Conservation (phyloP, 2,797 vertebrate genomes). For the Threskiornis aethiopicus region DNA sequence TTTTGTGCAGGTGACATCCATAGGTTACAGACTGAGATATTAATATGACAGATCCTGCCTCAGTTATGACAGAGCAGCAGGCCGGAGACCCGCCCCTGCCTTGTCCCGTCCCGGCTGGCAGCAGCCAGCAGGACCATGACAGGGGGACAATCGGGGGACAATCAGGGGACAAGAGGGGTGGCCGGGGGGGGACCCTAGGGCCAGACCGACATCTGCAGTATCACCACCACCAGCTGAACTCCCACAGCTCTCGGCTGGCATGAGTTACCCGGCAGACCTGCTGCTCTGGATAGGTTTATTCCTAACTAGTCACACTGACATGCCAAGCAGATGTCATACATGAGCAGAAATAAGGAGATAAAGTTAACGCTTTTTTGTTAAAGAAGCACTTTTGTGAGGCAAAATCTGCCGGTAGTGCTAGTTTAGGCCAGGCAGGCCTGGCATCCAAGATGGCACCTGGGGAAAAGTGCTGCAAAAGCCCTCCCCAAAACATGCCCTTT, state of each 20-base stretch:
- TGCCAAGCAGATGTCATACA: neutral
- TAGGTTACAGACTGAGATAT: neutral
- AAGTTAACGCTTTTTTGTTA: neutral
- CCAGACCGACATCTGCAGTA: accelerated
- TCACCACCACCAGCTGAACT: neutral
- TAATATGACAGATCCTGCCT: neutral
- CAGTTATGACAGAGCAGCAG: neutral
- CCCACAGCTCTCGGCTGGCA: neutral
- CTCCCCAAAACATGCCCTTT: neutral
- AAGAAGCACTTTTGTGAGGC: neutral
- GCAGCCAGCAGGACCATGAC: neutral
- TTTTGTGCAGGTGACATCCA: neutral
- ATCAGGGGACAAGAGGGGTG: accelerated
- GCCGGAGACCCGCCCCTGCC: neutral
- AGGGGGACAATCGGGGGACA: neutral
- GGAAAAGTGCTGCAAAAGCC: neutral
- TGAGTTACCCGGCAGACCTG: neutral
- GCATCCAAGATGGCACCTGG: neutral
- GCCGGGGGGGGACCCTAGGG: accelerated
- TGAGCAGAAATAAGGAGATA: neutral
- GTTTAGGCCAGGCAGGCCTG: neutral
- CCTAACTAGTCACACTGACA: neutral
- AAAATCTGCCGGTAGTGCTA: neutral
- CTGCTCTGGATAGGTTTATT: neutral
- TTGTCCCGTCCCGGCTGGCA: neutral